Conservation (phyloP, 23 tunicate species). For the Botrylloides violaceus region DNA sequence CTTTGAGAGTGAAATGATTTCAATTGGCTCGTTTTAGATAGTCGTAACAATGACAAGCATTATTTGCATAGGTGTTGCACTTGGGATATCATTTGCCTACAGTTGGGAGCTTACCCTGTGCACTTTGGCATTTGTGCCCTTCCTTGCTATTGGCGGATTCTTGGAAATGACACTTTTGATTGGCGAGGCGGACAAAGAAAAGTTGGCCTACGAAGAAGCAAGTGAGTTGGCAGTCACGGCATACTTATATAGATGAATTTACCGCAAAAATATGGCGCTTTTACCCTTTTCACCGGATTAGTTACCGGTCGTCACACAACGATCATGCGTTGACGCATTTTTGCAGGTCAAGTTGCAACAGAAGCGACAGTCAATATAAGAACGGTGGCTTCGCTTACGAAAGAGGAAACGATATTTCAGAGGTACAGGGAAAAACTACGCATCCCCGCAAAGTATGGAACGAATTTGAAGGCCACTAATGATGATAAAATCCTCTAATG, state of each 20-base stretch:
- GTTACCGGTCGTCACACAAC: too few relatives aligned
- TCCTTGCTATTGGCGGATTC: constrained; percentile 70
- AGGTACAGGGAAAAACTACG: constrained; percentile 30
- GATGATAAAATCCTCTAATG: too few relatives aligned
- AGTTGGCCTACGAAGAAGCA: constrained; percentile 55
- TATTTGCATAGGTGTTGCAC: constrained; percentile 62
- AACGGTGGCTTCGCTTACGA: constrained; percentile 82
- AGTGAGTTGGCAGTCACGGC: constrained; percentile 47
- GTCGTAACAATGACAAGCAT: too few relatives aligned
- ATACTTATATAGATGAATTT: neutral
- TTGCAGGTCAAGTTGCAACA: constrained; percentile 55
- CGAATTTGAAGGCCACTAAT: too few relatives aligned
- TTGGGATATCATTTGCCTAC: constrained; percentile 78
- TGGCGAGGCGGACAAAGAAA: constrained; percentile 63
- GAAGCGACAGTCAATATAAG: constrained; percentile 81
- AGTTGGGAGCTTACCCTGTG: constrained; percentile 84
- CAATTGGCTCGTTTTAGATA: too few relatives aligned
- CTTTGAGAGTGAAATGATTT: too few relatives aligned
- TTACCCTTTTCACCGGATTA: neutral
- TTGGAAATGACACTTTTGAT: constrained; percentile 54
- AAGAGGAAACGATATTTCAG: constrained; percentile 40
- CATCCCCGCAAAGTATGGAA: constrained; percentile 43
- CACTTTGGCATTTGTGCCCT: constrained; percentile 74
- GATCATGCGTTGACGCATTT: neutral
- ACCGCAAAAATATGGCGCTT: neutral